phyloP scores from a whole-genome alignment of 92 coral and sea anemone genomes.

The Paramuricea clavata region DNA sequence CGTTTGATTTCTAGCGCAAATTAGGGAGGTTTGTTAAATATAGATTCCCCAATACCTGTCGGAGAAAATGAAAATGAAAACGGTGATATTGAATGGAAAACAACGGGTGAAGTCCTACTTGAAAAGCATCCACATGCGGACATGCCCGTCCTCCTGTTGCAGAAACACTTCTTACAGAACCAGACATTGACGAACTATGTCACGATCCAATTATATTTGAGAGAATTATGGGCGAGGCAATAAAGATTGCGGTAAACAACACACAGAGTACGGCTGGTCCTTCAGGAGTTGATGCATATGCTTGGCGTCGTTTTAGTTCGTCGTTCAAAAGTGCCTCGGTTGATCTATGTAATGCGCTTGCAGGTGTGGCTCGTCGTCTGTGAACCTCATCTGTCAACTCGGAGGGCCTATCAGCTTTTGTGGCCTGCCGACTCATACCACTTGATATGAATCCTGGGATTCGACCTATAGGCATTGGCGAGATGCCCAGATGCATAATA shows the following conservation, averaged over 20 bases:
- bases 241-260: not conserved
- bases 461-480: not conserved
- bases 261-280: constrained; percentile 11
- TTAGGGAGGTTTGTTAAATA: no score
- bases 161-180: not conserved
- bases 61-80: constrained; percentile 16
- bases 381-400: no score
- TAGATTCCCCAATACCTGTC: no score
- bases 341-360: no score
- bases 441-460: not conserved
- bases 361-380: constrained; percentile 9
- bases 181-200: not conserved
- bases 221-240: not conserved
- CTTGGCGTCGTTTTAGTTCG: not conserved
- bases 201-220: constrained; percentile 19
- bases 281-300: not conserved
- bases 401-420: constrained; percentile 22
- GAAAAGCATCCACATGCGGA: constrained; percentile 10
- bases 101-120: not conserved
- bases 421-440: no score
- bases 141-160: not conserved
- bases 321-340: no score
- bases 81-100: not conserved
- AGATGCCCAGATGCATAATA: constrained; percentile 6
- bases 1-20: constrained; percentile 7